phyloP scores from a whole-genome alignment of 1,140 invertebrate genomes.

The Choristoneura fumiferana region DNA sequence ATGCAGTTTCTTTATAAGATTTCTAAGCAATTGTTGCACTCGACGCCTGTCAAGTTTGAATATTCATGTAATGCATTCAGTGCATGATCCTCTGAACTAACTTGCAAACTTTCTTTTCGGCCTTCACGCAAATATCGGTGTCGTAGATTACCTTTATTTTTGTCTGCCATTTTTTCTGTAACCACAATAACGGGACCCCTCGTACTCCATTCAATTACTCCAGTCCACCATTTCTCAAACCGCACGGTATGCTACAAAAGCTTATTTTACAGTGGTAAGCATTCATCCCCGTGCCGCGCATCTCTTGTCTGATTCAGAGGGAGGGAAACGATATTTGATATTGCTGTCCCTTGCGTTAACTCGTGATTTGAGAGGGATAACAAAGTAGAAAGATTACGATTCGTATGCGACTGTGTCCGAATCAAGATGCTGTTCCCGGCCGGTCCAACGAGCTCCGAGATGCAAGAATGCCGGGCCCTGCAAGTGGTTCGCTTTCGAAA shows the following conservation, averaged over 20 bases:
- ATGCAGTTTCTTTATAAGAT: slow-evolving; percentile 5
- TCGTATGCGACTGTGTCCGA: slow-evolving; percentile 1
- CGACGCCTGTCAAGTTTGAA: slow-evolving; percentile 5
- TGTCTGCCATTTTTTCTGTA: too few relatives aligned
- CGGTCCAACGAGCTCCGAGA: slow-evolving; percentile 60
- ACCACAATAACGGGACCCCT: too few relatives aligned
- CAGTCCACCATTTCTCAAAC: too few relatives aligned
- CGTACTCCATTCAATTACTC: too few relatives aligned
- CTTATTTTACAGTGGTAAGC: not conserved
- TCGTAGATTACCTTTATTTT: too few relatives aligned
- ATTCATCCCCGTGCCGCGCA: slow-evolving; percentile 6
- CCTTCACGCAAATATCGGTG: too few relatives aligned
- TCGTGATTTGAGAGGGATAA: not conserved
- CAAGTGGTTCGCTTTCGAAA: slow-evolving; percentile 56
- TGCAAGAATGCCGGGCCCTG: slow-evolving; percentile 52
- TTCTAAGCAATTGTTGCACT: slow-evolving; percentile 16
- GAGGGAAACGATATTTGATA: too few relatives aligned
- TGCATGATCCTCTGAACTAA: slow-evolving; percentile 1
- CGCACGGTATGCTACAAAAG: too few relatives aligned
- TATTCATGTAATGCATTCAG: slow-evolving; percentile 3
- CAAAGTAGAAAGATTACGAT: slow-evolving; percentile 13
- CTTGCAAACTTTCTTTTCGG: too few relatives aligned
- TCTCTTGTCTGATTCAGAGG: not conserved
- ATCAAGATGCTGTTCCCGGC: slow-evolving; percentile 29
- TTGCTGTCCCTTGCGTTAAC: not conserved